Evolutionary conservation across 2,797 vertebrate genomes (phyloP).

Genomic region (Discoglossus pictus): DNA sequence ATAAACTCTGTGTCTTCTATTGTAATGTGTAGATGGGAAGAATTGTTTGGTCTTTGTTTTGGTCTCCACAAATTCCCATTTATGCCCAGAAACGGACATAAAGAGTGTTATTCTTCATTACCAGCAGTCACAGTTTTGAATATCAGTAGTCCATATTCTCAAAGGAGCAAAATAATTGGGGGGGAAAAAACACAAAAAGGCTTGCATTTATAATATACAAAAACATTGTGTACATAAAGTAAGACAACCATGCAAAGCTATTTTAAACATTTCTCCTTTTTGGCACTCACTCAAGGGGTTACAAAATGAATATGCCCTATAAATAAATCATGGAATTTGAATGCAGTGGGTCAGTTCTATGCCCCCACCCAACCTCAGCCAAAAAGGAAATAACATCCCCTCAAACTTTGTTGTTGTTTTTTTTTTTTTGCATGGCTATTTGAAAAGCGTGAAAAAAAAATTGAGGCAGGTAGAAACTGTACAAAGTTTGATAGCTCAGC

Average conservation of each 20-base stretch:
- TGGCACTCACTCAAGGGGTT: not conserved
- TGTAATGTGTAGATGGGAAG: too few relatives aligned
- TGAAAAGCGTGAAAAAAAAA: not conserved
- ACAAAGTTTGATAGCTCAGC: not conserved
- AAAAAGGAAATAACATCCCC: too few relatives aligned
- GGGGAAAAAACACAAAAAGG: not conserved
- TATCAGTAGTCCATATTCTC: constrained; percentile 2
- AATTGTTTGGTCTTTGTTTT: too few relatives aligned
- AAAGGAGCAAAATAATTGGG: not conserved
- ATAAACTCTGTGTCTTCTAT: too few relatives aligned
- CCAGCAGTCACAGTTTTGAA: not conserved
- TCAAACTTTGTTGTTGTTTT: too few relatives aligned
- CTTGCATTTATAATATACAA: constrained; percentile 5
- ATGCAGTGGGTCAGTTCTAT: too few relatives aligned
- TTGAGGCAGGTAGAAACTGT: not conserved
- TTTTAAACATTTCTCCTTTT: not conserved
- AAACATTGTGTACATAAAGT: too few relatives aligned
- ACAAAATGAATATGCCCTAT: not conserved
- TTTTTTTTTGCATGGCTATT: not conserved
- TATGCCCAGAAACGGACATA: too few relatives aligned
- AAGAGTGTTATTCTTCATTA: not conserved
- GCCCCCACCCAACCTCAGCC: too few relatives aligned
- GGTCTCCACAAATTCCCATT: too few relatives aligned
- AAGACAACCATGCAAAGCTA: not conserved
- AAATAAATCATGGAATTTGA: not conserved